Conservation (phyloP, 2,888 invertebrate species). For the Eudasyphora cyanicolor region DNA sequence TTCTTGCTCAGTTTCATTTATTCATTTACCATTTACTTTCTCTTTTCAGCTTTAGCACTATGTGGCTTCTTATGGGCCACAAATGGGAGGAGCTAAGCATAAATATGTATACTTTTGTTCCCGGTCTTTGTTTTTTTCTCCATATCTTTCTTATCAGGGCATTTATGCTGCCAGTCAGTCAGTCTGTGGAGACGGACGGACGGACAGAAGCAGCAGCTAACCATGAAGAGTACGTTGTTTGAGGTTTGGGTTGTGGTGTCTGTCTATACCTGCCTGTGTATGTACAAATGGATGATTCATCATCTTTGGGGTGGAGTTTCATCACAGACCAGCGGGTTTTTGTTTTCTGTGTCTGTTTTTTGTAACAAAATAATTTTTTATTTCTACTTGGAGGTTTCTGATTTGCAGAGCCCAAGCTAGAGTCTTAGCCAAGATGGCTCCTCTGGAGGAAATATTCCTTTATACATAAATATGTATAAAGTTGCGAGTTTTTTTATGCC, state of each 20-base stretch:
- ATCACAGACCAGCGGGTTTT: constrained; percentile 20
- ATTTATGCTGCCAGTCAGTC: constrained; percentile 26
- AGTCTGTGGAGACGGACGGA: neutral
- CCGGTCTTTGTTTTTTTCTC: constrained; percentile 58
- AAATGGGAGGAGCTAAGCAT: constrained; percentile 52
- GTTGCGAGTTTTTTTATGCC: neutral
- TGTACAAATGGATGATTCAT: constrained; percentile 68
- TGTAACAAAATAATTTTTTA: neutral
- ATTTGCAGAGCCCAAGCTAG: constrained; percentile 55
- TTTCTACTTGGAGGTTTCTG: constrained; percentile 29
- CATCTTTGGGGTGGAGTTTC: constrained; percentile 67
- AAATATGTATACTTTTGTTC: constrained; percentile 59
- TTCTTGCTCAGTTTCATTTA: neutral
- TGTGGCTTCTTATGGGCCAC: constrained; percentile 48
- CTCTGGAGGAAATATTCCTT: neutral
- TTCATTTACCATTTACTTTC: constrained; percentile 40
- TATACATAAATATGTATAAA: neutral
- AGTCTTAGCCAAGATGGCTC: constrained; percentile 61
- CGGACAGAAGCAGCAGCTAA: neutral
- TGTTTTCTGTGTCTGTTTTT: constrained; percentile 1
- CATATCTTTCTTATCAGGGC: constrained; percentile 47
- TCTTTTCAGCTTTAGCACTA: constrained; percentile 40
- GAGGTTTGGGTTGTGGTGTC: neutral
- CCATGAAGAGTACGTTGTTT: neutral
- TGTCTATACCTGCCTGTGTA: constrained; percentile 24